Percentiles rank a stretch among this genome's conserved stretches.
phyloP scores from a whole-genome alignment of 2,888 invertebrate species.

The Caenorhabditis sp. region DNA sequence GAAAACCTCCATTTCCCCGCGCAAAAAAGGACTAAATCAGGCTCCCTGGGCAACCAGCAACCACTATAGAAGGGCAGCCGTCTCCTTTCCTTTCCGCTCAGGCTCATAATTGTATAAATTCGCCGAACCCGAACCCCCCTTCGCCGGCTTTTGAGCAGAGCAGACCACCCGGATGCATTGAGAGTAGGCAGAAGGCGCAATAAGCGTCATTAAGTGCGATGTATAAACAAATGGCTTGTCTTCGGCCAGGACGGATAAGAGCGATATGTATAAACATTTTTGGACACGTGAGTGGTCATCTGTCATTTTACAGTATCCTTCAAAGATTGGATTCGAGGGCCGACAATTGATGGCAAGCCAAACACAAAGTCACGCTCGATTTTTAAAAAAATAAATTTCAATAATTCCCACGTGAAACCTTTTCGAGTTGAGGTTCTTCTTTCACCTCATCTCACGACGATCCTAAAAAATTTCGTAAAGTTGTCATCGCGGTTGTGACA shows the following conservation, averaged over 20 bases:
- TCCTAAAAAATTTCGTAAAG: not conserved
- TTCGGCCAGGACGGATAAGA: not conserved
- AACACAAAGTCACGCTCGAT: no score
- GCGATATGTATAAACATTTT: not conserved
- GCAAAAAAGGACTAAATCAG: not conserved
- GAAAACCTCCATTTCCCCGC: not conserved
- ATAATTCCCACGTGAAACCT: not conserved
- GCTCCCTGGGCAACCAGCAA: not conserved
- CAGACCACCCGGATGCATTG: constrained; percentile 28
- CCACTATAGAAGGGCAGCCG: not conserved
- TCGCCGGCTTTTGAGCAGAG: not conserved
- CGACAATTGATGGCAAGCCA: no score
- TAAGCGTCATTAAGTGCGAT: constrained; percentile 47
- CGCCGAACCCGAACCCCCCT: no score
- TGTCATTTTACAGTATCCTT: no score
- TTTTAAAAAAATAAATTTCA: no score
- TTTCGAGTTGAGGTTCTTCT: no score
- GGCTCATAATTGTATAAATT: no score
- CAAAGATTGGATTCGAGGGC: no score
- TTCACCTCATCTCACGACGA: no score
- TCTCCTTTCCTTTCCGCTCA: no score
- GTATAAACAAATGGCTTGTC: constrained; percentile 38
- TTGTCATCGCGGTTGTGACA: not conserved
- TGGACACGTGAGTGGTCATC: no score
- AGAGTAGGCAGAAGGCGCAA: constrained; percentile 46